phyloP scores from a whole-genome alignment of 2,888 invertebrate genomes.

The Aphidoletes aphidimyza region DNA sequence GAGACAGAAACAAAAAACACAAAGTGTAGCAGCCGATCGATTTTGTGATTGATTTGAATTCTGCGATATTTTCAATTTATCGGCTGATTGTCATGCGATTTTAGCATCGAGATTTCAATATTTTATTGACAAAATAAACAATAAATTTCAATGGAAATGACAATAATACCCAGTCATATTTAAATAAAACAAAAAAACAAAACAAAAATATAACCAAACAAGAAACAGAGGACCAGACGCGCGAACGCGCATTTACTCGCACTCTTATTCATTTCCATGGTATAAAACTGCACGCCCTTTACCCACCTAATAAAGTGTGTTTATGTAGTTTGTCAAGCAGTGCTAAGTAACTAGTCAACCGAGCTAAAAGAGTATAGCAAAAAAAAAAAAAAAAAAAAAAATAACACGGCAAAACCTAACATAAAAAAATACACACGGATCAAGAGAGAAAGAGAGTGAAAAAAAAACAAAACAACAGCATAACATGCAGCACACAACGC shows the following conservation, averaged over 20 bases:
- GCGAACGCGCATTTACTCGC: not conserved
- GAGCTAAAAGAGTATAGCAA: not conserved
- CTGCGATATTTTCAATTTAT: not conserved
- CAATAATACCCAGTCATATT: not conserved
- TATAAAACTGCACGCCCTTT: not conserved
- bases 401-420: not conserved
- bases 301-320: constrained; percentile 3
- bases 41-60: not conserved
- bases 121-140: not conserved
- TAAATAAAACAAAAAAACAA: not conserved
- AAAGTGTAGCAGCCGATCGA: no score
- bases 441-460: no score
- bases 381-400: not conserved
- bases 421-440: not conserved
- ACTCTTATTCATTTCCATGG: no score
- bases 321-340: constrained; percentile 12
- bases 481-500: not conserved
- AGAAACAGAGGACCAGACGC: not conserved
- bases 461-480: not conserved
- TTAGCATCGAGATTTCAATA: not conserved
- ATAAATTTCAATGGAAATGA: constrained; percentile 17
- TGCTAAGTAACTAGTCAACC: constrained; percentile 1
- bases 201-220: not conserved
- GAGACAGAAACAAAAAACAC: no score
- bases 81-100: not conserved